Percentiles rank a stretch among this genome's conserved stretches.
Evolutionary conservation across 2,113 vertebrate species (phyloP).

Genomic region (Labrus mixtus): DNA sequence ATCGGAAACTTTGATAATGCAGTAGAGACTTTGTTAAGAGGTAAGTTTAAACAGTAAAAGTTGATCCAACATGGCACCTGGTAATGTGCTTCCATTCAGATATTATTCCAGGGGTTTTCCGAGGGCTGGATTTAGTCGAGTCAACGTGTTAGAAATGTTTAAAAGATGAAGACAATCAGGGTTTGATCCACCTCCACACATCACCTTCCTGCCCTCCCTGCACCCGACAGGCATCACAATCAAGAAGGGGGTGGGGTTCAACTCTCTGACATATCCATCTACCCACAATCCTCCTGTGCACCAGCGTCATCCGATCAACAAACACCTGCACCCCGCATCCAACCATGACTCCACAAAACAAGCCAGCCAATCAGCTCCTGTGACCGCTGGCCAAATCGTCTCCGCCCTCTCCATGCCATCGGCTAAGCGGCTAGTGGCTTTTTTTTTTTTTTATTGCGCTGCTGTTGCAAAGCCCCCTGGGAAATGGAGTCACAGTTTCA

Average conservation of each 20-base stretch:
- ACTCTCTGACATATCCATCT: conserved; percentile 80
- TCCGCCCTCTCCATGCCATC: conserved; percentile 75
- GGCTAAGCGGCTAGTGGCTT: conserved; percentile 66
- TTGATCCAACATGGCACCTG: conserved; percentile 41
- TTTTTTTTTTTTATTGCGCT: conserved; percentile 72
- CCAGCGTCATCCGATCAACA: conserved; percentile 82
- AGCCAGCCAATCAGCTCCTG: conserved; percentile 69
- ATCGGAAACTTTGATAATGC: conserved; percentile 27
- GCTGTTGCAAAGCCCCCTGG: conserved; percentile 69
- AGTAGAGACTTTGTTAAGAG: conserved; percentile 51
- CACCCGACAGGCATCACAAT: conserved; percentile 53
- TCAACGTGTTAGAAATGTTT: conserved; percentile 32
- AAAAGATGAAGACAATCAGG: conserved; percentile 34
- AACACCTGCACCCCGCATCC: conserved; percentile 80
- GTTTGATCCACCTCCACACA: conserved; percentile 43
- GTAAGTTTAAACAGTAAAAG: conserved; percentile 67
- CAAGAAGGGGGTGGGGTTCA: conserved; percentile 61
- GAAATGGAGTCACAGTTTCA: conserved; percentile 76
- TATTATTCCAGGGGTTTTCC: neutral
- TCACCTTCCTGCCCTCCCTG: conserved; percentile 40
- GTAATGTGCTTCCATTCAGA: conserved; percentile 36
- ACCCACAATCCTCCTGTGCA: conserved; percentile 82
- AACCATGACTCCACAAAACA: conserved; percentile 80
- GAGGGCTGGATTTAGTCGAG: conserved; percentile 37
- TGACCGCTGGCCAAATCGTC: conserved; percentile 68